A percentile compares a stretch with the other conserved stretches of the same genome.
phyloP scores from a whole-genome alignment of 2,888 invertebrate species.

The Hydroisotoma schaefferi region DNA sequence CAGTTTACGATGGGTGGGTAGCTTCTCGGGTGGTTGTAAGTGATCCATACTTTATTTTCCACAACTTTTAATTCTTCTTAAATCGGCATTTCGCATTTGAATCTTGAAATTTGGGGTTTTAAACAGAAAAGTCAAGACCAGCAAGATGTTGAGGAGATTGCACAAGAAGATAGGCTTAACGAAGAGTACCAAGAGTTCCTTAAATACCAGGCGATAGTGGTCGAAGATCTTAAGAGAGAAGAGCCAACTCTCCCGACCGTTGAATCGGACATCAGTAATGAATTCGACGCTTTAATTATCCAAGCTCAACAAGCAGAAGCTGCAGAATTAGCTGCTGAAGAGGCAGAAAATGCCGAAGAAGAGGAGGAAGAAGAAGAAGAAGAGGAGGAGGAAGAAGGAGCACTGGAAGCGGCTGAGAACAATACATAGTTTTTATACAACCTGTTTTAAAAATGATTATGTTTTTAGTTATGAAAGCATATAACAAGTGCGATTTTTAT shows the following conservation, averaged over 20 bases:
- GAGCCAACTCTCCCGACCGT: slow-evolving; percentile 41
- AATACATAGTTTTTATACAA: too few relatives aligned
- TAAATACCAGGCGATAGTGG: slow-evolving; percentile 36
- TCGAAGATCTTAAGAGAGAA: slow-evolving; percentile 33
- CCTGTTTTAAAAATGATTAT: too few relatives aligned
- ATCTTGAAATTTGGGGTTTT: background rate
- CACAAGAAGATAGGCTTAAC: slow-evolving; percentile 35
- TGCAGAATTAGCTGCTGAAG: slow-evolving; percentile 18
- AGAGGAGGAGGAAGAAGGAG: slow-evolving; percentile 23
- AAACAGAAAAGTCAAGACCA: slow-evolving; percentile 35
- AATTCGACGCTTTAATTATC: slow-evolving; percentile 34
- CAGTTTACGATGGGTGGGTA: slow-evolving; percentile 22
- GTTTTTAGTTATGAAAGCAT: too few relatives aligned
- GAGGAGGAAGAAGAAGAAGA: slow-evolving; percentile 28
- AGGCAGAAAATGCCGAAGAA: too few relatives aligned
- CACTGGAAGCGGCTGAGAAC: background rate
- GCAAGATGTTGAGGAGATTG: slow-evolving; percentile 28
- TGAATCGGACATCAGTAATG: slow-evolving; percentile 34
- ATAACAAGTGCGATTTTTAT: too few relatives aligned
- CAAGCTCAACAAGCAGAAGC: slow-evolving; percentile 30
- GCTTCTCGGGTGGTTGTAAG: slow-evolving; percentile 13
- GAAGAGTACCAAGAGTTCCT: slow-evolving; percentile 43
- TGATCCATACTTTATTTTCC: background rate
- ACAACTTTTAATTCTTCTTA: background rate
- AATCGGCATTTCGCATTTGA: background rate